These are phyloP conservation scores for Sternotherus odoratus DNA, from an alignment of 2,797 vertebrate species.

Conservation along the genomic window DNA sequence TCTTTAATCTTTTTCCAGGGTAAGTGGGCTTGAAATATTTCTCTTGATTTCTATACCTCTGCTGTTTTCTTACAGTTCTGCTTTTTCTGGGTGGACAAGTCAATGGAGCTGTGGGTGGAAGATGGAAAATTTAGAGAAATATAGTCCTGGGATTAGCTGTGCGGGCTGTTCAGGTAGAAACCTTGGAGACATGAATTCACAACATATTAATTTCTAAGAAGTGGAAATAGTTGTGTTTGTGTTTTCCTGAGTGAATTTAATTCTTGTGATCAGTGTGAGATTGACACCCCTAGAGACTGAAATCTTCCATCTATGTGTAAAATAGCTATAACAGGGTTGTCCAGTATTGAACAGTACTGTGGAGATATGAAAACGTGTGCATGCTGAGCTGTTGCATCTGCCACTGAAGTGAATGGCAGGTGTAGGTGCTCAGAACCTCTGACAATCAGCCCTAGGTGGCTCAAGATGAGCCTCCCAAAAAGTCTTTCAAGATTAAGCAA, in stretches of 20 bases:
- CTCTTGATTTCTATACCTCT: constrained; percentile 64
- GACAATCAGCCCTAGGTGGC: not conserved
- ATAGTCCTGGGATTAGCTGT: constrained; percentile 76
- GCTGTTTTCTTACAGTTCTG: constrained; percentile 75
- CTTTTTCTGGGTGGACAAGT: constrained; percentile 76
- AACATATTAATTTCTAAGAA: not conserved
- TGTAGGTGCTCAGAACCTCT: not conserved
- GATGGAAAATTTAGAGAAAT: constrained; percentile 79
- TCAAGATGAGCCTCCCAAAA: not conserved
- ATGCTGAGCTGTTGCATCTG: not conserved
- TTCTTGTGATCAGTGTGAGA: not conserved
- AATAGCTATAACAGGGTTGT: not conserved
- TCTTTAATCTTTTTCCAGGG: constrained; percentile 66
- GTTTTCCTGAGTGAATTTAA: not conserved
- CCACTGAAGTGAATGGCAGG: not conserved
- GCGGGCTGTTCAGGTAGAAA: constrained; percentile 74
- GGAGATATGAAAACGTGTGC: not conserved
- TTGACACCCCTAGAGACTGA: accelerated
- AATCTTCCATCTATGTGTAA: not conserved
- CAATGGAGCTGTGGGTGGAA: constrained; percentile 80
- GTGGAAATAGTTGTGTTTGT: not conserved
- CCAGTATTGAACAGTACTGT: too few species aligned
- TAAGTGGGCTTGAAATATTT: constrained; percentile 66
- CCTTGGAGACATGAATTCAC: constrained; percentile 67
- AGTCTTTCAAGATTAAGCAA: not conserved